These are phyloP conservation scores for Anastrepha obliqua DNA, from an alignment of 1,140 invertebrate species.

Conservation along the genomic window DNA sequence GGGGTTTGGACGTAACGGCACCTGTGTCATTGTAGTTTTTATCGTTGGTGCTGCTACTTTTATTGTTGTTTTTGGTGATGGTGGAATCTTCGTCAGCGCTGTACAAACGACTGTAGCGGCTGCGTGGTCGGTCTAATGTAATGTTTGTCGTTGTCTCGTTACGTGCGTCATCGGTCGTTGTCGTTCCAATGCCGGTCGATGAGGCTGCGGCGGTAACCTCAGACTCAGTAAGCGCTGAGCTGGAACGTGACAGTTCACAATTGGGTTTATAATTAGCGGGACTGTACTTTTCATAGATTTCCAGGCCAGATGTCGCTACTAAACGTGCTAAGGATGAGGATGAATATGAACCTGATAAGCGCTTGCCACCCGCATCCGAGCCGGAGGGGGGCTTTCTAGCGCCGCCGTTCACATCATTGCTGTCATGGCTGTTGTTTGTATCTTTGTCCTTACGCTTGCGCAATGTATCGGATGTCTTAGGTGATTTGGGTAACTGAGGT, in stretches of 20 bases:
- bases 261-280: constrained; percentile 74
- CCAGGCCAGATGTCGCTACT: constrained; percentile 72
- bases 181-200: constrained; percentile 54
- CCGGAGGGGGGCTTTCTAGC: constrained; percentile 55
- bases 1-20: neutral
- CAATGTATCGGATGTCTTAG: constrained; percentile 56
- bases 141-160: constrained; percentile 57
- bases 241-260: constrained; percentile 74
- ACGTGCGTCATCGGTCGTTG: constrained; percentile 23
- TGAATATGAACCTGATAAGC: constrained; percentile 70
- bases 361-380: constrained; percentile 60
- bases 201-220: constrained; percentile 39
- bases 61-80: neutral
- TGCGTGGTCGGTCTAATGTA: constrained; percentile 67
- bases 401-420: constrained; percentile 54
- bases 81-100: constrained; percentile 59
- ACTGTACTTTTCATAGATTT: constrained; percentile 74
- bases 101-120: constrained; percentile 69
- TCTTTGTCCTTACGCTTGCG: constrained; percentile 33
- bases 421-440: constrained; percentile 53
- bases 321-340: constrained; percentile 72
- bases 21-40: constrained; percentile 2
- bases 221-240: constrained; percentile 64
- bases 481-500: constrained; percentile 54
- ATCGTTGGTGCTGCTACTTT: neutral